Conservation (phyloP, 2,113 vertebrate genomes). For the Corydoras maculifer region DNA sequence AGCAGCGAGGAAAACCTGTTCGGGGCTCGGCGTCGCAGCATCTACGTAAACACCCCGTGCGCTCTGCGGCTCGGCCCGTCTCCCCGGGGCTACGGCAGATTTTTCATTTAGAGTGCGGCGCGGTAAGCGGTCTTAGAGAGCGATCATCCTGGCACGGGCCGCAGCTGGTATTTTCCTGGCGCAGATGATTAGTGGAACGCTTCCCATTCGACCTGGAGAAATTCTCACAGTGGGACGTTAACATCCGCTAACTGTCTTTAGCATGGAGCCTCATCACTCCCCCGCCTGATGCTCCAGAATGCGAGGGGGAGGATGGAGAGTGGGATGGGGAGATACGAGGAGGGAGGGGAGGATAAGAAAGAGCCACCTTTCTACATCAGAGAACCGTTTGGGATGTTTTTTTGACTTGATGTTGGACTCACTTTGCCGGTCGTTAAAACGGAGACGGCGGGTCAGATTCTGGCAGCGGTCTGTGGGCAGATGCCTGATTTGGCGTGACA, state of each 20-base stretch:
- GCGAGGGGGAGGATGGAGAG: slow-evolving; percentile 38
- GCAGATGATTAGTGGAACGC: slow-evolving; percentile 97
- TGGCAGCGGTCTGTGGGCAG: too few relatives aligned
- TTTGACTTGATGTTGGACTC: too few relatives aligned
- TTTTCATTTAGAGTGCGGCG: slow-evolving; percentile 99
- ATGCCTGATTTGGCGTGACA: too few relatives aligned
- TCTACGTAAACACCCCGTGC: slow-evolving; percentile 93
- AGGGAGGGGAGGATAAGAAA: not conserved
- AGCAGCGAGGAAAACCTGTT: slow-evolving; percentile 82
- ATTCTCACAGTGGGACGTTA: slow-evolving; percentile 99
- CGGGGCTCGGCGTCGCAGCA: slow-evolving; percentile 89
- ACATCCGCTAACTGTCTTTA: slow-evolving; percentile 98
- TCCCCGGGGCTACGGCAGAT: slow-evolving; percentile 99
- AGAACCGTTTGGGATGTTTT: not conserved
- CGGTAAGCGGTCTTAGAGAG: slow-evolving; percentile 99
- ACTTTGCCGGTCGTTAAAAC: too few relatives aligned
- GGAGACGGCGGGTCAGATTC: too few relatives aligned
- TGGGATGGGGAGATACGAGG: not conserved
- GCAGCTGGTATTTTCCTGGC: slow-evolving; percentile 96
- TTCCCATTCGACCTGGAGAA: slow-evolving; percentile 99
- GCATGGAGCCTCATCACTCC: slow-evolving; percentile 83
- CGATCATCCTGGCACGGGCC: slow-evolving; percentile 95
- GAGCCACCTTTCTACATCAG: not conserved
- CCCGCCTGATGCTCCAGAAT: slow-evolving; percentile 83
- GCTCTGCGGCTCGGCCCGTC: slow-evolving; percentile 93